Evolutionary conservation across 2,113 vertebrate genomes (phyloP).

Genomic region (Corydoras maculifer): DNA sequence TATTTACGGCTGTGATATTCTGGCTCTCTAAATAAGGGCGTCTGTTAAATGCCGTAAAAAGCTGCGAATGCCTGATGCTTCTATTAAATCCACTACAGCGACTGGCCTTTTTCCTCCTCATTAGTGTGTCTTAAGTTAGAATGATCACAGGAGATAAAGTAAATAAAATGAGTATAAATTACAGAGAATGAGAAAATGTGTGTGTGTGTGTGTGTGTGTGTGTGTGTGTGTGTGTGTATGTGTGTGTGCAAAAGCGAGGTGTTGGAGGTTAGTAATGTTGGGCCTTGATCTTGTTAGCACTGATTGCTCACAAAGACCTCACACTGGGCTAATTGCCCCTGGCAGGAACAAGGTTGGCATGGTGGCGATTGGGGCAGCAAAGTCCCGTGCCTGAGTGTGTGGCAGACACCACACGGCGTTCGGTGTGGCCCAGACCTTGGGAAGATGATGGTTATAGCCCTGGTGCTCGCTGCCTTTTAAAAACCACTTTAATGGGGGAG

Average conservation of each 20-base stretch:
- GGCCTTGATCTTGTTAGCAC: slow-evolving; percentile 66
- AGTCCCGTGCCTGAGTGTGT: slow-evolving; percentile 49
- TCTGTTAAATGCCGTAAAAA: too few species aligned
- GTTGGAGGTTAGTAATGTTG: slow-evolving; percentile 46
- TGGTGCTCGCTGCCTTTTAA: slow-evolving; percentile 62
- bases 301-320: slow-evolving; percentile 67
- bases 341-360: slow-evolving; percentile 57
- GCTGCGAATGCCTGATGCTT: too few species aligned
- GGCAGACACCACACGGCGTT: slow-evolving; percentile 63
- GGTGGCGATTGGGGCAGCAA: slow-evolving; percentile 51
- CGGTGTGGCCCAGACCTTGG: slow-evolving; percentile 65
- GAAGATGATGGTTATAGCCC: slow-evolving; percentile 69
- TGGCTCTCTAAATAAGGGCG: too few species aligned
- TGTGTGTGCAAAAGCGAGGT: slow-evolving; percentile 20
- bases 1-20: too few species aligned
- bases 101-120: too few species aligned
- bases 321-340: slow-evolving; percentile 67
- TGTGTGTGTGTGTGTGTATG: too few species aligned
- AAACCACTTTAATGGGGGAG: slow-evolving; percentile 64
- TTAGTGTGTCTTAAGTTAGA: too few species aligned
- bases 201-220: too few species aligned
- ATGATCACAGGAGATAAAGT: too few species aligned
- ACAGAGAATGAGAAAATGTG: too few species aligned
- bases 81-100: too few species aligned
- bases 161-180: too few species aligned